Evolutionary conservation across 2,113 vertebrate species (phyloP).

Genomic region (Herpetotheres cachinnans): DNA sequence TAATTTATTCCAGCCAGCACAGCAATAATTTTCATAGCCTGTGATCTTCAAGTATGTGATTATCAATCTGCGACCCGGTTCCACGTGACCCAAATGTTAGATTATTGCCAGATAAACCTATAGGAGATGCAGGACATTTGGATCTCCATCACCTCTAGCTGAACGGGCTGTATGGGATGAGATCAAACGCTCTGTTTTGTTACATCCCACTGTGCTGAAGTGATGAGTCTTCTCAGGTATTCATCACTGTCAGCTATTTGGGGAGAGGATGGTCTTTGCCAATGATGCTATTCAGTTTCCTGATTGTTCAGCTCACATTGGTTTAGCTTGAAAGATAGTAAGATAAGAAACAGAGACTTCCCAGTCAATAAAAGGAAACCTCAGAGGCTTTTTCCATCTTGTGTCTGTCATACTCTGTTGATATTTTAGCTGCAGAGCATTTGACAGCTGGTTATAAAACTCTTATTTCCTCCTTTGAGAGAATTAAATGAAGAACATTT

Average conservation of each 20-base stretch:
- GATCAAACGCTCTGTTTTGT: not conserved
- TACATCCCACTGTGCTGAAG: not conserved
- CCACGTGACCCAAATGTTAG: not conserved
- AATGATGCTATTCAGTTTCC: not conserved
- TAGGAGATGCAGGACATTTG: not conserved
- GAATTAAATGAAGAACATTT: slow-evolving; percentile 43
- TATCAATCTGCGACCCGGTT: not conserved
- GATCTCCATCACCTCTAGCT: not conserved
- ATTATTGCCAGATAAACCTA: not conserved
- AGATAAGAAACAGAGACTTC: slow-evolving; percentile 29
- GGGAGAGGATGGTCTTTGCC: not conserved
- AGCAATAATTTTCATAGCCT: slow-evolving; percentile 57
- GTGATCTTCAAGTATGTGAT: slow-evolving; percentile 24
- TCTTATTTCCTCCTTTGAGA: not conserved
- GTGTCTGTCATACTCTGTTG: slow-evolving; percentile 52
- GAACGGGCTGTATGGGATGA: not conserved
- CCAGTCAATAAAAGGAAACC: slow-evolving; percentile 61
- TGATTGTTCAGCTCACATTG: not conserved
- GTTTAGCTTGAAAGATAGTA: slow-evolving; percentile 51
- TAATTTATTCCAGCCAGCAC: slow-evolving; percentile 63
- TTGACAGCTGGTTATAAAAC: slow-evolving; percentile 61
- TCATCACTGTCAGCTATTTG: not conserved
- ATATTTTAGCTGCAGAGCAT: slow-evolving; percentile 51
- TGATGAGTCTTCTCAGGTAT: not conserved
- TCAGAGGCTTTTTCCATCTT: slow-evolving; percentile 52